A percentile compares a stretch with the other conserved stretches of the same genome.
phyloP scores from a whole-genome alignment of 2,797 vertebrate genomes.

The Alexandromys oeconomus region DNA sequence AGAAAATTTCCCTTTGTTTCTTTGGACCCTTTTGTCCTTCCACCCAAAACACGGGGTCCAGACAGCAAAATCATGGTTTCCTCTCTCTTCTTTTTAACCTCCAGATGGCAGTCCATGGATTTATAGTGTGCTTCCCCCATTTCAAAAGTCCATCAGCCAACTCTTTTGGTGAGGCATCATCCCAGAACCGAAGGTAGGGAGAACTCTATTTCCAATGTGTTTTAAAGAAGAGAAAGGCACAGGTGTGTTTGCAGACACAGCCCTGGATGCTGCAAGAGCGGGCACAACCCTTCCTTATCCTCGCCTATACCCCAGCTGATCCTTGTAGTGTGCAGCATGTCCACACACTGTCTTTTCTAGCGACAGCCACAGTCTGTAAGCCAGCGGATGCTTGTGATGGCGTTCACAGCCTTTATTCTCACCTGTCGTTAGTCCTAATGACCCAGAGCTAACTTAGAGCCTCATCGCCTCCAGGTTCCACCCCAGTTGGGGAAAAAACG shows the following conservation, averaged over 20 bases:
- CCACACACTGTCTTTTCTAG: background rate
- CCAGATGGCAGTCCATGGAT: background rate
- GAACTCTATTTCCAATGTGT: background rate
- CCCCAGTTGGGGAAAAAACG: background rate
- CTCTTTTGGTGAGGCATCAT: background rate
- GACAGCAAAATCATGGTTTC: background rate
- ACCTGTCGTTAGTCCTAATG: background rate
- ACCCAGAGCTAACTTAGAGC: background rate
- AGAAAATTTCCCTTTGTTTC: constrained; percentile 14
- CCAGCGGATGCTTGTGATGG: background rate
- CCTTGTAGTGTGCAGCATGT: background rate
- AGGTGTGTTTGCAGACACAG: background rate
- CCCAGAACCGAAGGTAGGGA: background rate
- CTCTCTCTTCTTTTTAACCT: background rate
- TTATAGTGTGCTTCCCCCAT: background rate
- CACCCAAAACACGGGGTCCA: constrained; percentile 27
- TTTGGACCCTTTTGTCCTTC: background rate
- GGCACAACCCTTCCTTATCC: background rate
- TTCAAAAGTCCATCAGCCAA: constrained; percentile 1
- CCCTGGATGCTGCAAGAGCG: background rate
- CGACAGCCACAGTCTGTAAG: background rate
- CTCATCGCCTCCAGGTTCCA: background rate
- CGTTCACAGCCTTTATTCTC: background rate
- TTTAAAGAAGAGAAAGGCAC: constrained; percentile 34
- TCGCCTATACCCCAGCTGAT: background rate